Evolutionary conservation across 2,888 invertebrate genomes (phyloP).

Genomic region (Chesias legatella): DNA sequence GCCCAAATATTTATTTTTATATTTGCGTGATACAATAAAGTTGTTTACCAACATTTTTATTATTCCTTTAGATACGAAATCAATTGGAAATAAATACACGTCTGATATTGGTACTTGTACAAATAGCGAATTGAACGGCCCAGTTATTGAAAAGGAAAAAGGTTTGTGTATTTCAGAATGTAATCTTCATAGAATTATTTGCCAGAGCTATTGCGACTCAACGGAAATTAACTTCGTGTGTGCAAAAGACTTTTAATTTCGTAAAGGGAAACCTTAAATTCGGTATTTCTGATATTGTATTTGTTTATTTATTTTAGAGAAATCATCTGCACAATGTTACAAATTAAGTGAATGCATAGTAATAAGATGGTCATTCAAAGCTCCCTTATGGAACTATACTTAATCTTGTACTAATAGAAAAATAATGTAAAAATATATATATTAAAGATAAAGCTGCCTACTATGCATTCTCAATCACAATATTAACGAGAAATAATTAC

Average conservation of each 20-base stretch:
- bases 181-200: slow-evolving; percentile 7
- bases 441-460: no score
- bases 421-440: no score
- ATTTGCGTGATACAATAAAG: slow-evolving; percentile 18
- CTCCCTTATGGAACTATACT: no score
- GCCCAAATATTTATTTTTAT: slow-evolving; percentile 11
- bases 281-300: no score
- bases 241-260: slow-evolving; percentile 1
- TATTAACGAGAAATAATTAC: no score
- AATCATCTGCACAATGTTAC: no score
- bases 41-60: slow-evolving; percentile 20
- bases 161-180: slow-evolving; percentile 21
- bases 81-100: slow-evolving; percentile 25
- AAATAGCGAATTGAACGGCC: slow-evolving; percentile 19
- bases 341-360: no score
- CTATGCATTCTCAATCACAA: no score
- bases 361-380: no score
- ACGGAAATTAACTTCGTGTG: slow-evolving; percentile 13
- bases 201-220: neutral
- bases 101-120: slow-evolving; percentile 28
- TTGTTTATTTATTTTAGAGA: no score
- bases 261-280: neutral
- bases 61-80: slow-evolving; percentile 24
- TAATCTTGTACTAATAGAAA: no score
- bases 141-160: slow-evolving; percentile 25